These are phyloP conservation scores for Heterotis niloticus DNA, from an alignment of 2,113 vertebrate species.

Conservation along the genomic window DNA sequence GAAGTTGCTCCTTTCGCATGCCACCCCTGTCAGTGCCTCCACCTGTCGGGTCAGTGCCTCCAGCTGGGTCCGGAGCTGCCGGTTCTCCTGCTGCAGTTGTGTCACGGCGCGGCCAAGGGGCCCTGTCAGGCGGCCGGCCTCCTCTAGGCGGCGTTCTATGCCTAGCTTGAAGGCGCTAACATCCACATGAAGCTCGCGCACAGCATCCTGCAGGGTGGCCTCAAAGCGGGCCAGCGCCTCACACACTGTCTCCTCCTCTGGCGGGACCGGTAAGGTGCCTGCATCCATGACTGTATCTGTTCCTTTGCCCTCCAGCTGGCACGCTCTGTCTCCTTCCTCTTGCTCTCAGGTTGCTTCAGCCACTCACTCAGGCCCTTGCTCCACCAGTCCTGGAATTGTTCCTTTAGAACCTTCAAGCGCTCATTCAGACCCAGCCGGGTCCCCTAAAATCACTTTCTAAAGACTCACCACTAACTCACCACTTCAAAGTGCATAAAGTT, in stretches of 20 bases:
- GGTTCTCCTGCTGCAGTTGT: constrained; percentile 82
- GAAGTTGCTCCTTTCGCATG: constrained; percentile 19
- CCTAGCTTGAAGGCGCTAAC: constrained; percentile 77
- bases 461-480: no score
- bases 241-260: constrained; percentile 52
- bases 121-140: constrained; percentile 64
- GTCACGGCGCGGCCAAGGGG: constrained; percentile 72
- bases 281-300: constrained; percentile 39
- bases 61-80: constrained; percentile 71
- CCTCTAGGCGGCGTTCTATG: constrained; percentile 74
- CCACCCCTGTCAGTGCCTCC: constrained; percentile 66
- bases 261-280: not conserved
- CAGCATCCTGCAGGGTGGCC: constrained; percentile 68
- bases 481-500: not conserved
- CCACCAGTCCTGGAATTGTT: not conserved
- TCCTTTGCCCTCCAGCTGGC: not conserved
- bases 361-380: not conserved
- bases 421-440: not conserved
- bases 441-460: not conserved
- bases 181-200: constrained; percentile 76
- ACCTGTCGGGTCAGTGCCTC: constrained; percentile 74
- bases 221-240: constrained; percentile 71
- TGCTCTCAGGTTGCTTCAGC: no score
- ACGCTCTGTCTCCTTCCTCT: no score
- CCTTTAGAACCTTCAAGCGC: not conserved